Percentiles rank a stretch among this genome's conserved stretches.
Evolutionary conservation across 2,888 invertebrate genomes (phyloP).

Genomic region (Nephrotoma flavescens): DNA sequence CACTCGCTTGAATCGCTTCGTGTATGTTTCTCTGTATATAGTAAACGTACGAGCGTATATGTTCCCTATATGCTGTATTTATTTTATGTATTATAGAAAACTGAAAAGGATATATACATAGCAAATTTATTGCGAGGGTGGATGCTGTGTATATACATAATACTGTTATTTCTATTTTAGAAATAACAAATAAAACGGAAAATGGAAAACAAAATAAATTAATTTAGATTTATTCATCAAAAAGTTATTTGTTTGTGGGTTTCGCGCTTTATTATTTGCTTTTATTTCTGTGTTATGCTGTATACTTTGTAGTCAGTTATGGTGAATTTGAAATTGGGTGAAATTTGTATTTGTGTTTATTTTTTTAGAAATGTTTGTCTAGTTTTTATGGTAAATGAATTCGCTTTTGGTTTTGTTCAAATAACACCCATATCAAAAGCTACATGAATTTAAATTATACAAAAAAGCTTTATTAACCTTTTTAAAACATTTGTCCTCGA

Average conservation of each 20-base stretch:
- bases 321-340: neutral
- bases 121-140: neutral
- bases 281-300: neutral
- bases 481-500: no score
- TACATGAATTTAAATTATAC: no score
- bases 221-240: neutral
- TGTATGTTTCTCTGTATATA: neutral
- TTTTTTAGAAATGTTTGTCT: no score
- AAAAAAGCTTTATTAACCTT: no score
- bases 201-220: neutral
- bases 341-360: neutral
- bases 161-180: neutral
- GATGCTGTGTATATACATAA: neutral
- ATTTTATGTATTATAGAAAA: no score
- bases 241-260: neutral
- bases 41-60: no score
- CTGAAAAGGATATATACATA: no score
- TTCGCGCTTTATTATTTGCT: neutral
- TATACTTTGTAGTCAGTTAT: neutral
- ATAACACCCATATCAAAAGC: no score
- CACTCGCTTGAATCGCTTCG: neutral
- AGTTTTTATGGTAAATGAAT: no score
- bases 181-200: neutral
- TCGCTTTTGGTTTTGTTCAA: no score
- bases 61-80: no score